These are phyloP conservation scores for Amphipoea oculea DNA, from an alignment of 2,888 invertebrate genomes.

Conservation along the genomic window DNA sequence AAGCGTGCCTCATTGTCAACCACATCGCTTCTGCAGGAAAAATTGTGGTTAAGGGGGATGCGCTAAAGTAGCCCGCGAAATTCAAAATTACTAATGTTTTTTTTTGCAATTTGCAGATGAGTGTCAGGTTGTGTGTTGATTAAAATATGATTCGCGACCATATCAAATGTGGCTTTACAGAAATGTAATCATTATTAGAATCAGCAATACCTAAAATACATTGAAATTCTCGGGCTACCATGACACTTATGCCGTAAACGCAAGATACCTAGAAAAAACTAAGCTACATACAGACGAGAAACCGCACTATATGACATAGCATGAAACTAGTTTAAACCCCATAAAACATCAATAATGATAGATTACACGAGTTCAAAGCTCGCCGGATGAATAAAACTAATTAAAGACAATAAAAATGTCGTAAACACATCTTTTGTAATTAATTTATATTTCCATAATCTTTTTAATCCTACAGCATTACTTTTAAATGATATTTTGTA, in stretches of 20 bases:
- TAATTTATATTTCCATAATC: too few relatives aligned
- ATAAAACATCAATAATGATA: conserved; percentile 58
- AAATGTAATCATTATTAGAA: too few relatives aligned
- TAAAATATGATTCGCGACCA: too few relatives aligned
- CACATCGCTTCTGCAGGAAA: background rate
- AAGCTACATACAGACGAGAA: conserved; percentile 1
- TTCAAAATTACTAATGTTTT: too few relatives aligned
- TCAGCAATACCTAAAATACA: too few relatives aligned
- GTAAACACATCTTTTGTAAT: conserved; percentile 47
- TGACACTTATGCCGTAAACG: too few relatives aligned
- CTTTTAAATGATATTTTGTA: conserved; percentile 32
- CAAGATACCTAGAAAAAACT: background rate
- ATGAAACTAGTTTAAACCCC: conserved; percentile 34
- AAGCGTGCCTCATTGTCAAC: background rate
- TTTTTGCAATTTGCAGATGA: too few relatives aligned
- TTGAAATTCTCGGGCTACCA: too few relatives aligned
- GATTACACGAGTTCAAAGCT: conserved; percentile 46
- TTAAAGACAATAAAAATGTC: conserved; percentile 61
- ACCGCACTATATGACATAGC: background rate
- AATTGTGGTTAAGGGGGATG: too few relatives aligned
- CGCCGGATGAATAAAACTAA: conserved; percentile 58
- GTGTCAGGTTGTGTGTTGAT: too few relatives aligned
- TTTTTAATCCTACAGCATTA: conserved; percentile 18
- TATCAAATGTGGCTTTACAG: too few relatives aligned
- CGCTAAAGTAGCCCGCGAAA: too few relatives aligned